Percentiles rank a stretch among this genome's conserved stretches.
Conservation (phyloP, 2,888 invertebrate species). For the Ennomos erosarius region DNA sequence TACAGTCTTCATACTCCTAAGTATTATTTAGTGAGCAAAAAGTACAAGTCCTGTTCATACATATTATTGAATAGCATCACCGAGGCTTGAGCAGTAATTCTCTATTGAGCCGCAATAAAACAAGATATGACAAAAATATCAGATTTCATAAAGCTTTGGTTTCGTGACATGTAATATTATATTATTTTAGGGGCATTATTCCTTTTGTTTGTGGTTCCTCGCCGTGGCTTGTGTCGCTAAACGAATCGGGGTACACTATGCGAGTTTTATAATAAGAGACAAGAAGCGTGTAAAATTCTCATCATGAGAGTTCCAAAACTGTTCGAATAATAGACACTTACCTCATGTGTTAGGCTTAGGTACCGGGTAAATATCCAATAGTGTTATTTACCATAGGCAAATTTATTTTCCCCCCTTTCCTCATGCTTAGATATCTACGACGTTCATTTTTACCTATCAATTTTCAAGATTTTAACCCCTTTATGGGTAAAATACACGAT, state of each 20-base stretch:
- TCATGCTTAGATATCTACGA: too few species aligned
- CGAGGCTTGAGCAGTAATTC: slow-evolving; percentile 64
- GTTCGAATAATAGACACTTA: too few species aligned
- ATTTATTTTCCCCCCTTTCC: too few species aligned
- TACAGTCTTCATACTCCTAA: slow-evolving; percentile 4
- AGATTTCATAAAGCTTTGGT: slow-evolving; percentile 84
- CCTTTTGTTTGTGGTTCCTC: slow-evolving; percentile 72
- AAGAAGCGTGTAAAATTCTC: too few species aligned
- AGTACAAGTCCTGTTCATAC: slow-evolving; percentile 54
- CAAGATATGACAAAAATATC: slow-evolving; percentile 86
- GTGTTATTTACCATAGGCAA: too few species aligned
- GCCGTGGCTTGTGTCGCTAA: slow-evolving; percentile 60
- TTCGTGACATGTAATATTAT: slow-evolving; percentile 83
- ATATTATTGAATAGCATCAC: slow-evolving; percentile 69
- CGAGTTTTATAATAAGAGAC: slow-evolving; percentile 38
- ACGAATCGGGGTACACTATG: slow-evolving; percentile 55
- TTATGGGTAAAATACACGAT: too few species aligned
- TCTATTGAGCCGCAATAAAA: slow-evolving; percentile 80
- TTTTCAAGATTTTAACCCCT: too few species aligned
- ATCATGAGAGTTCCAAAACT: too few species aligned
- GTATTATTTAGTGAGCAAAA: not conserved
- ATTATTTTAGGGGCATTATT: slow-evolving; percentile 79
- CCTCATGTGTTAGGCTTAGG: too few species aligned
- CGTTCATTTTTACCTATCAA: too few species aligned
- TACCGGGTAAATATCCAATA: too few species aligned